A percentile compares a stretch with the other conserved stretches of the same genome.
Evolutionary conservation across 2,113 vertebrate genomes (phyloP).

Genomic region (Sturnus vulgaris): DNA sequence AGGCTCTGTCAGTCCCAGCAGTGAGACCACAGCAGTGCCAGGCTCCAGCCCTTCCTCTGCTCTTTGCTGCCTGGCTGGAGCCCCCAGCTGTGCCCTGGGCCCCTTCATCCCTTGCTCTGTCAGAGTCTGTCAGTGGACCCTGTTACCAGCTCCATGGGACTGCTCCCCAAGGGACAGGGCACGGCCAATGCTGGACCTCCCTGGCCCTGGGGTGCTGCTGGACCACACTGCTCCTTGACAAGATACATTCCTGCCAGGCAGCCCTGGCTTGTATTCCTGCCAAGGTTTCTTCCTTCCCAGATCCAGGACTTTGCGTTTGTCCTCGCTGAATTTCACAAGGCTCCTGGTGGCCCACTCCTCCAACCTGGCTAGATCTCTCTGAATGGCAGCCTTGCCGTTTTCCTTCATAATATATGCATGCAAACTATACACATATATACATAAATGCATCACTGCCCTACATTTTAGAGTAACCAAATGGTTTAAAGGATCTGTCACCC

Average conservation of each 20-base stretch:
- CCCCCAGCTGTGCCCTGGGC: background rate
- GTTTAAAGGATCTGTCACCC: slow-evolving; percentile 24
- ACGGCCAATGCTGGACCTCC: accelerated
- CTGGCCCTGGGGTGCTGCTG: background rate
- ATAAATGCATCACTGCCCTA: slow-evolving; percentile 40
- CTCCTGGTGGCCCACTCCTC: background rate
- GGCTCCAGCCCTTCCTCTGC: background rate
- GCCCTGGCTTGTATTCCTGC: background rate
- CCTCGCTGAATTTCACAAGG: background rate
- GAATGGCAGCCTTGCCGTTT: slow-evolving; percentile 25
- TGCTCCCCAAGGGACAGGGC: accelerated
- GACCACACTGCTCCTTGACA: background rate
- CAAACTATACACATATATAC: slow-evolving; percentile 1
- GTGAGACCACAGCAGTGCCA: background rate
- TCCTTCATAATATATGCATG: slow-evolving; percentile 16
- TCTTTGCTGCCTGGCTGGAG: background rate
- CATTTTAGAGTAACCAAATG: slow-evolving; percentile 20
- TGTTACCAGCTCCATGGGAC: accelerated
- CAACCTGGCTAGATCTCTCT: background rate
- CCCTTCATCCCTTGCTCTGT: accelerated
- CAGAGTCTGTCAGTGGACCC: background rate
- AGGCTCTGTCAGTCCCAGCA: too few species aligned
- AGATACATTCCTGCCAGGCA: background rate
- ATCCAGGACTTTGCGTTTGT: slow-evolving; percentile 2
- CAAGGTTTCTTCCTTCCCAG: background rate